Base-by-base conservation (phyloP, 2,888 invertebrate genomes). In the Ryuthela nishihirai region DNA sequence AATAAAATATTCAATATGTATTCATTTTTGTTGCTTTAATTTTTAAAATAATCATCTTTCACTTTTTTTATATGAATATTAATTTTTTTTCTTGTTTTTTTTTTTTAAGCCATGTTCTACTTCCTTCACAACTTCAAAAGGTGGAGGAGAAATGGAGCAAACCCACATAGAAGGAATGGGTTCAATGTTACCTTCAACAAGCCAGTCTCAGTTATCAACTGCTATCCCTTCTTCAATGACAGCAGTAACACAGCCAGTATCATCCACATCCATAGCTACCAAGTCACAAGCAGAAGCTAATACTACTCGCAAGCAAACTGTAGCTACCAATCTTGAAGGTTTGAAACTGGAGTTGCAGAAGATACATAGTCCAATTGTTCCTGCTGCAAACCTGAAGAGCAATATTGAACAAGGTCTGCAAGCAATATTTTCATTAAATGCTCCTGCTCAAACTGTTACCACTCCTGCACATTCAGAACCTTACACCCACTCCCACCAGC, bases 361-460 rank as follows among this genome's bases (percentile, higher is more conserved):
- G 34, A 50, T 62, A 9, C 58, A 62, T 36, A 58, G 48, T 9
- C 54, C 54, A 18, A 53, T 53, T 21, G 44, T 48, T 4, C 46
- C 61, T 18, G 43, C 54, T 21, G 49, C 45, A 21, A 42, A 41
- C 26, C 34, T 61, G 12, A 52, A 50, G 32, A 44, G 54, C 26
- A 62, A 62, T 36, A 55, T 62, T 40, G 61, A 62, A 35, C 61
- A 62, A 47, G 61, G 61, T 25, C 55, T 62, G 38, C 61, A 62
- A 42, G 61, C 61, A 23, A 62, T 62, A n/a, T 62, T 62, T 44
- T 55, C 61, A 24, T 18, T 48, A 1, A 50, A 44, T 20, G 41
- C 29, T 39, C 29, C 47, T 35, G 54, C 61, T 26, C 61, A 55
- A 40, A 55, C 61, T 42, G 49, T 60, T 25, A 55, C 61, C 18